These are phyloP conservation scores for Pseudanteris insignis DNA, from an alignment of 2,888 invertebrate genomes.

Conservation along the genomic window DNA sequence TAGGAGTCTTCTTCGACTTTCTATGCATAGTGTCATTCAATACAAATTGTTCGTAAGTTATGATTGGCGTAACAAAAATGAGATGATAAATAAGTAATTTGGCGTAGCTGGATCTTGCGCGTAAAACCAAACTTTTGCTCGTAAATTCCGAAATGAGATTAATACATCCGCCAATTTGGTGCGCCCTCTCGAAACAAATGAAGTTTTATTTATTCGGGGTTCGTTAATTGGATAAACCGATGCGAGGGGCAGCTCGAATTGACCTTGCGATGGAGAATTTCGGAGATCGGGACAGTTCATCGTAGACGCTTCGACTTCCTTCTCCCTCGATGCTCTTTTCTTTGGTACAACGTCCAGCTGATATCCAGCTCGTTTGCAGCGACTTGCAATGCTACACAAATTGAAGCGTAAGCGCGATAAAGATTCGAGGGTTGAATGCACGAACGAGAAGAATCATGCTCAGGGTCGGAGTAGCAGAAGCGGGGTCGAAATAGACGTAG, in stretches of 20 bases:
- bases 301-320: conserved; percentile 27
- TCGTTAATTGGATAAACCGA: conserved; percentile 23
- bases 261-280: conserved; percentile 10
- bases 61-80: too few relatives aligned
- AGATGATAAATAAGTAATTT: too few relatives aligned
- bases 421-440: conserved; percentile 32
- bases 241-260: conserved; percentile 12
- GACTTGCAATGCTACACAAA: conserved; percentile 19
- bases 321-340: conserved; percentile 25
- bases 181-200: conserved; percentile 2
- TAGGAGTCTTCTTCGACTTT: too few relatives aligned
- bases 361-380: conserved; percentile 27
- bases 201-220: conserved; percentile 8
- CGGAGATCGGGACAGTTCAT: conserved; percentile 7
- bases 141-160: conserved; percentile 9
- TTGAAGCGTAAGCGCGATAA: conserved; percentile 25
- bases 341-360: conserved; percentile 23
- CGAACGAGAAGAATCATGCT: conserved; percentile 11
- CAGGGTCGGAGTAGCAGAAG: conserved; percentile 14
- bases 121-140: not conserved
- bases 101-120: too few relatives aligned
- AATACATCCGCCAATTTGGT: conserved; percentile 6
- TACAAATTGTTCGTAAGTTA: too few relatives aligned
- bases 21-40: too few relatives aligned
- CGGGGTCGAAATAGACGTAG: conserved; percentile 42